Conservation (phyloP, 1,140 invertebrate species). For the Augochlora pura region DNA sequence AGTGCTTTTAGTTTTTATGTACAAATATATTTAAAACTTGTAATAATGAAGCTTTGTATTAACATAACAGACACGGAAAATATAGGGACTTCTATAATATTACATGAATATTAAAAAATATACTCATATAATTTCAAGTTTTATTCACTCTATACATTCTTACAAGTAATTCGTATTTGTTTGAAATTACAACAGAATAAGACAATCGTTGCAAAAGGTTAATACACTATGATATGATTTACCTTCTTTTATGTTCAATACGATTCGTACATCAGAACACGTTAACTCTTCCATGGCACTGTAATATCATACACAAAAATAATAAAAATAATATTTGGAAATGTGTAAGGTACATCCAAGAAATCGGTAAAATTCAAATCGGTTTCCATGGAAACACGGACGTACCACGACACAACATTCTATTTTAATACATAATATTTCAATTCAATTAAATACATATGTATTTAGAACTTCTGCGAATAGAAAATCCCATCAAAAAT, state of each 20-base stretch:
- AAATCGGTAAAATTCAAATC: constrained; percentile 33
- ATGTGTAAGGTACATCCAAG: constrained; percentile 32
- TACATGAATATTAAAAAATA: not conserved
- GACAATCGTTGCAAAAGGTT: constrained; percentile 12
- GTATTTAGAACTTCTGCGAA: not conserved
- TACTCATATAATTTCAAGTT: constrained; percentile 3
- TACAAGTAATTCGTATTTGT: not conserved
- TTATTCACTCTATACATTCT: not conserved
- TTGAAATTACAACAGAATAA: not conserved
- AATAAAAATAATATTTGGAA: constrained; percentile 53
- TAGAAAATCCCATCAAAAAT: not conserved
- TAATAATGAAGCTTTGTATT: constrained; percentile 8
- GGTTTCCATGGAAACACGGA: constrained; percentile 55
- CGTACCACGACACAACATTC: not conserved
- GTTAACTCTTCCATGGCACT: constrained; percentile 77
- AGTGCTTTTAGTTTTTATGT: not conserved
- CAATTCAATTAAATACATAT: not conserved
- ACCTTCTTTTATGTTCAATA: constrained; percentile 80
- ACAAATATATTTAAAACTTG: constrained; percentile 15
- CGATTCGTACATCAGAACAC: constrained; percentile 77
- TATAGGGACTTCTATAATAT: not conserved
- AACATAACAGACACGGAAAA: constrained; percentile 3
- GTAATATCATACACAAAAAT: constrained; percentile 45
- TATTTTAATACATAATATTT: not conserved
- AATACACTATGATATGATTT: constrained; percentile 51